phyloP scores from a whole-genome alignment of 2,888 invertebrate species.

The Melanostoma scalare region DNA sequence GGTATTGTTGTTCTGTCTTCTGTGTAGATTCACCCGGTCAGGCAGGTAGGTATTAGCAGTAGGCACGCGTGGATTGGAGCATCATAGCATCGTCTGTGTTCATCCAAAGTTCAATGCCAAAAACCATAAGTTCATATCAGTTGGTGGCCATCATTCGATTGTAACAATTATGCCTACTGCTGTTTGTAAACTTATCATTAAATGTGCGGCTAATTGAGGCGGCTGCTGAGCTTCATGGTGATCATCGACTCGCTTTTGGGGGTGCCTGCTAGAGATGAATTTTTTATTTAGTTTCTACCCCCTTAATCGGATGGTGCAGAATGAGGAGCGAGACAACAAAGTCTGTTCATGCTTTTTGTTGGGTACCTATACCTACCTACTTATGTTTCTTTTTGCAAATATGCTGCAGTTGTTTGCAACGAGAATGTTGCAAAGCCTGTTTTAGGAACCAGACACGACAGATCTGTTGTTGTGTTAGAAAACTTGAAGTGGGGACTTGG shows the following conservation, averaged over 20 bases:
- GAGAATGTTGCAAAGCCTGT: conserved; percentile 67
- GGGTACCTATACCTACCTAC: no score
- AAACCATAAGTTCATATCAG: conserved; percentile 21
- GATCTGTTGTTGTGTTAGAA: conserved; percentile 4
- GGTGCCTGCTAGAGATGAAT: no score
- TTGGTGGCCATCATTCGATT: no score
- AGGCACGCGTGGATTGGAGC: conserved; percentile 19
- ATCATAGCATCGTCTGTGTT: background rate
- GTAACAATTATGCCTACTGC: background rate
- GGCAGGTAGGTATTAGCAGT: background rate
- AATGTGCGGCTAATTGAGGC: no score
- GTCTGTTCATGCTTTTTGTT: background rate
- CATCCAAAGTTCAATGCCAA: conserved; percentile 63
- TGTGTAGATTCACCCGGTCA: conserved; percentile 23
- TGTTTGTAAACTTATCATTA: no score
- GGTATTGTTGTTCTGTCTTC: conserved; percentile 11
- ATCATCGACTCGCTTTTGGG: no score
- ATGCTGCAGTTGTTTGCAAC: conserved; percentile 22
- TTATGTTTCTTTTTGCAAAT: background rate
- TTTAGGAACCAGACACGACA: conserved; percentile 31
- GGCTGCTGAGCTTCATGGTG: no score
- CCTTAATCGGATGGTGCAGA: no score
- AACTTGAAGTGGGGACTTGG: background rate
- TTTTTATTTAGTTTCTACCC: no score
- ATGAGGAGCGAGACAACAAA: background rate